Percentiles rank a stretch among this genome's conserved stretches.
Conservation (phyloP, 2,797 vertebrate species). For the Pangasius mekongensis region DNA sequence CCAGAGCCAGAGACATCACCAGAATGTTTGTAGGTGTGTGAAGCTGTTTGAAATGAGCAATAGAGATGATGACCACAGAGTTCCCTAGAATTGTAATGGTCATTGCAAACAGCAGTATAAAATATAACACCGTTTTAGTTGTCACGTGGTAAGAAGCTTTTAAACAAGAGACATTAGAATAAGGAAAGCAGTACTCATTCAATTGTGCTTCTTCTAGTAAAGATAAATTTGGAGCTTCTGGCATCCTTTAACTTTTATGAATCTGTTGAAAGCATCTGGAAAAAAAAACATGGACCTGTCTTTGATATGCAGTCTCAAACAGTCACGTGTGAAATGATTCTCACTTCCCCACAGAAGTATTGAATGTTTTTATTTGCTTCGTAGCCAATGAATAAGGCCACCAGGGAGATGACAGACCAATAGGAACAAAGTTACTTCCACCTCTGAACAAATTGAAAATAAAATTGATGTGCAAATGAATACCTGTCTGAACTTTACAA, state of each 20-base stretch:
- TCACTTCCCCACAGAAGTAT: neutral
- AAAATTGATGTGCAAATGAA: neutral
- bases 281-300: neutral
- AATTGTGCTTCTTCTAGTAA: constrained; percentile 8
- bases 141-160: constrained; percentile 38
- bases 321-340: neutral
- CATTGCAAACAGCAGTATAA: constrained; percentile 61
- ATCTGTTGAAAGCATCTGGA: neutral
- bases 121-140: constrained; percentile 50
- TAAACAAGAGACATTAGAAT: constrained; percentile 59
- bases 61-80: constrained; percentile 75
- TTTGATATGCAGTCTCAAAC: neutral
- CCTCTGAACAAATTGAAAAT: neutral
- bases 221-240: neutral
- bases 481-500: neutral
- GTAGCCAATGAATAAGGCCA: neutral
- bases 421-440: neutral
- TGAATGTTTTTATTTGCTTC: constrained; percentile 9
- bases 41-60: constrained; percentile 75
- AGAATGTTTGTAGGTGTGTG: constrained; percentile 78
- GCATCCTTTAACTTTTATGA: neutral
- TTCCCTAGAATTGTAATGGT: constrained; percentile 74
- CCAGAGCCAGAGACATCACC: constrained; percentile 76
- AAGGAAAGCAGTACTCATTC: constrained; percentile 58
- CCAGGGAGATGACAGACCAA: constrained; percentile 15